These are phyloP conservation scores for Drosophila antonietae DNA, from an alignment of 2,888 invertebrate genomes.

Conservation along the genomic window DNA sequence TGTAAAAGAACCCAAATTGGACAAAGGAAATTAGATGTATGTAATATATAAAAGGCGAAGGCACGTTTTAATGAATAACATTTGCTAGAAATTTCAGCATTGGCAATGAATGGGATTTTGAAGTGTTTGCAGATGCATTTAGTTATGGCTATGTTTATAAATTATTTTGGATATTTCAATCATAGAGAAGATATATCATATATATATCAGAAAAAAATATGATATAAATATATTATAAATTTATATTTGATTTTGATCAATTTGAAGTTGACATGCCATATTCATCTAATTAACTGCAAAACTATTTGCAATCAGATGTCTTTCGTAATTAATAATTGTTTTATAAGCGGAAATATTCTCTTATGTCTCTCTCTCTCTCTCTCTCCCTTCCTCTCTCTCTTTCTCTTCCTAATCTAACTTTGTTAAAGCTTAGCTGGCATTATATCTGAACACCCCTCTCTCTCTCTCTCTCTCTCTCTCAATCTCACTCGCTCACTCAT, in stretches of 20 bases:
- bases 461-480: neutral
- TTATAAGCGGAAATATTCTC: neutral
- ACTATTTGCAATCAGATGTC: too few relatives aligned
- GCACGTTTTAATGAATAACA: neutral
- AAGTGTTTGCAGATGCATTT: neutral
- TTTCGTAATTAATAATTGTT: neutral
- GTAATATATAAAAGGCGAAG: neutral
- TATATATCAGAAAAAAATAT: neutral
- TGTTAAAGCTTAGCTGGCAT: slow-evolving; percentile 21
- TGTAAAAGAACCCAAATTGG: neutral
- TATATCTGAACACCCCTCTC: neutral
- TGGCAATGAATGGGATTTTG: neutral
- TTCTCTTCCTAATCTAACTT: neutral
- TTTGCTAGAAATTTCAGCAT: neutral
- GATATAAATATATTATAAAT: too few relatives aligned
- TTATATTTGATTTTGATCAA: too few relatives aligned
- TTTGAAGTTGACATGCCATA: too few relatives aligned
- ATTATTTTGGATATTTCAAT: neutral
- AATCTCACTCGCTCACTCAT: neutral
- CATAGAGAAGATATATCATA: neutral
- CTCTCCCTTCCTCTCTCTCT: too few relatives aligned
- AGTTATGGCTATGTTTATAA: neutral
- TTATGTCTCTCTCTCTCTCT: neutral
- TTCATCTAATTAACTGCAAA: too few relatives aligned
- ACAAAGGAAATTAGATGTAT: neutral